Evolutionary conservation across 2,888 invertebrate genomes (phyloP).

Genomic region (Caenorhabditis macrosperma): DNA sequence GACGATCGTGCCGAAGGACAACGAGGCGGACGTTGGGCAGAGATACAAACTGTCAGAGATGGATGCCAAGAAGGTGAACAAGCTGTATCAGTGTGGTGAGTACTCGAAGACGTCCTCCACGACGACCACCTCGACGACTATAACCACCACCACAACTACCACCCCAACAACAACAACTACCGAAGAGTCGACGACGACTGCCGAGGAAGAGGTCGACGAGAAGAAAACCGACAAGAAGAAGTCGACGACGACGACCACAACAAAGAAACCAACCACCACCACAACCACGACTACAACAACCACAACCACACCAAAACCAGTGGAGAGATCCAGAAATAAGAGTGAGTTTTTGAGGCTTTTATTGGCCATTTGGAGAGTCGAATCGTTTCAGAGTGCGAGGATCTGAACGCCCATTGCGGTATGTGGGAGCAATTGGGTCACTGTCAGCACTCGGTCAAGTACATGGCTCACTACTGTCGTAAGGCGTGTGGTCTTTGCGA

Average conservation of each 20-base stretch:
- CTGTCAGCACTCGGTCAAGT: conserved; percentile 80
- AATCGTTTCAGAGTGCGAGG: conserved; percentile 74
- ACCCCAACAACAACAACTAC: conserved; percentile 24
- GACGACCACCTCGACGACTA: conserved; percentile 61
- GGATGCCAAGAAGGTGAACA: conserved; percentile 78
- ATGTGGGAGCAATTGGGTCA: conserved; percentile 81
- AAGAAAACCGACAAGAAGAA: conserved; percentile 20
- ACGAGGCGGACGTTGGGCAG: conserved; percentile 78
- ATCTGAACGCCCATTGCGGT: conserved; percentile 80
- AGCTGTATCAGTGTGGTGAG: conserved; percentile 81
- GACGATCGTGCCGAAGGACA: conserved; percentile 82
- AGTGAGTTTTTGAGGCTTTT: conserved; percentile 44
- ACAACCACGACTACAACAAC: conserved; percentile 53
- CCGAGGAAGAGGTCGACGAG: conserved; percentile 13
- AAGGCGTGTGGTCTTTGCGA: conserved; percentile 67
- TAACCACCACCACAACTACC: conserved; percentile 44
- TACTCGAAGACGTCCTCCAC: conserved; percentile 63
- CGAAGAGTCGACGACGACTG: conserved; percentile 38
- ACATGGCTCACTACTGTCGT: conserved; percentile 80
- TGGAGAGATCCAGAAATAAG: conserved; percentile 56
- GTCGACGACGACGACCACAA: conserved; percentile 51
- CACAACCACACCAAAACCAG: conserved; percentile 42
- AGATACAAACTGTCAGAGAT: conserved; percentile 77
- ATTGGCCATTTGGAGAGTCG: neutral
- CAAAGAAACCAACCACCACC: conserved; percentile 41